These are phyloP conservation scores for Girardia tigrina DNA, from an alignment of 2,888 invertebrate species.

Conservation along the genomic window DNA sequence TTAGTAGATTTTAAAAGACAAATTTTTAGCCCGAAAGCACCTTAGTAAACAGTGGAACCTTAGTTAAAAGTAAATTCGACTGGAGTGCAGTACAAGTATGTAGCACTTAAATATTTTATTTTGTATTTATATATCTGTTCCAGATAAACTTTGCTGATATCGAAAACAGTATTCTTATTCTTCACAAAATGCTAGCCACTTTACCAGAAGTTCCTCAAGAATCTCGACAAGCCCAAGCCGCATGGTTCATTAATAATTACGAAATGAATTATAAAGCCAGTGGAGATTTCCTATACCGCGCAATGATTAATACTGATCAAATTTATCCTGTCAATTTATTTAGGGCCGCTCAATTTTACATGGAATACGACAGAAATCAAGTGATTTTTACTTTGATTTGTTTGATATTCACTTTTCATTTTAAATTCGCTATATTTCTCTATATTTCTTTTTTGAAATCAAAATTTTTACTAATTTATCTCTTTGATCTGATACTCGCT, in stretches of 20 bases:
- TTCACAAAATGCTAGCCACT: neutral
- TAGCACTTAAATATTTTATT: no score
- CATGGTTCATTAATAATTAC: conserved; percentile 19
- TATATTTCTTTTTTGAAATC: no score
- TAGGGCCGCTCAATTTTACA: conserved; percentile 24
- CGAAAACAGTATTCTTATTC: conserved; percentile 21
- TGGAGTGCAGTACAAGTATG: no score
- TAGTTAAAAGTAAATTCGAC: no score
- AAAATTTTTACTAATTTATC: no score
- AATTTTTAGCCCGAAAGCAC: no score
- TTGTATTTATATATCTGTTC: neutral
- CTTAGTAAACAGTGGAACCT: no score
- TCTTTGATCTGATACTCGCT: no score
- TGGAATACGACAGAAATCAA: conserved; percentile 7
- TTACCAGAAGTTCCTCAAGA: neutral
- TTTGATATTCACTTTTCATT: no score
- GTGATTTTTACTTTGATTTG: no score
- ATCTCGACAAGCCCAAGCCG: neutral
- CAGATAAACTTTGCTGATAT: conserved; percentile 26
- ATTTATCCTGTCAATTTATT: conserved; percentile 29
- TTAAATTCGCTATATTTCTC: no score
- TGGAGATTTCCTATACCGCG: conserved; percentile 25
- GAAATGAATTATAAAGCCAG: conserved; percentile 24
- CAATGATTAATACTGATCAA: conserved; percentile 26
- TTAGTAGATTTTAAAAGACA: no score